phyloP scores from a whole-genome alignment of 2,888 invertebrate species.

The Agriotes lineatus region DNA sequence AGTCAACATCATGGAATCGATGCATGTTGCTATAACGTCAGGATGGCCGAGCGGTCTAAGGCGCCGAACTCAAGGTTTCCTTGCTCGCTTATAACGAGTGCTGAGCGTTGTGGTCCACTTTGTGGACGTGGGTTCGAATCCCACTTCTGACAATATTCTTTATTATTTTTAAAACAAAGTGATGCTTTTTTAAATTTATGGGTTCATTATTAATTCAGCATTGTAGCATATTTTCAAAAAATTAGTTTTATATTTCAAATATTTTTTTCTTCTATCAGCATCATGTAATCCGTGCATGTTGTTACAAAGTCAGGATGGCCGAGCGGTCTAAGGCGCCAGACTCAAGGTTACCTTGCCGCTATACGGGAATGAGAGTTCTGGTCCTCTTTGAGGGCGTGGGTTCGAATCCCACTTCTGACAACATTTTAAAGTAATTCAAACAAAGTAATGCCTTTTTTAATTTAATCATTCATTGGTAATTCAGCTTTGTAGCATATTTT shows the following conservation, averaged over 20 bases:
- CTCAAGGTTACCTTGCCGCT: constrained; percentile 67
- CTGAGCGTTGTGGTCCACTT: constrained; percentile 66
- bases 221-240: no score
- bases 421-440: constrained; percentile 38
- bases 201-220: no score
- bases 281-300: no score
- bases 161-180: background rate
- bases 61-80: constrained; percentile 76
- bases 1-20: no score
- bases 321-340: constrained; percentile 92
- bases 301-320: constrained; percentile 89
- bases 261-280: no score
- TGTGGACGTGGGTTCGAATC: constrained; percentile 67
- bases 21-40: no score
- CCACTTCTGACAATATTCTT: constrained; percentile 52
- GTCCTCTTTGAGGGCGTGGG: constrained; percentile 67
- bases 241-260: background rate
- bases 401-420: constrained; percentile 64
- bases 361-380: constrained; percentile 65
- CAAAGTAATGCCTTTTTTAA: no score
- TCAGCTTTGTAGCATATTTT: no score
- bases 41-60: constrained; percentile 93
- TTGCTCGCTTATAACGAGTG: constrained; percentile 44
- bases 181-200: no score
- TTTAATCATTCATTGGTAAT: no score